Conservation (phyloP, 2,888 invertebrate species). For the Scelioninae gen. 1 region DNA sequence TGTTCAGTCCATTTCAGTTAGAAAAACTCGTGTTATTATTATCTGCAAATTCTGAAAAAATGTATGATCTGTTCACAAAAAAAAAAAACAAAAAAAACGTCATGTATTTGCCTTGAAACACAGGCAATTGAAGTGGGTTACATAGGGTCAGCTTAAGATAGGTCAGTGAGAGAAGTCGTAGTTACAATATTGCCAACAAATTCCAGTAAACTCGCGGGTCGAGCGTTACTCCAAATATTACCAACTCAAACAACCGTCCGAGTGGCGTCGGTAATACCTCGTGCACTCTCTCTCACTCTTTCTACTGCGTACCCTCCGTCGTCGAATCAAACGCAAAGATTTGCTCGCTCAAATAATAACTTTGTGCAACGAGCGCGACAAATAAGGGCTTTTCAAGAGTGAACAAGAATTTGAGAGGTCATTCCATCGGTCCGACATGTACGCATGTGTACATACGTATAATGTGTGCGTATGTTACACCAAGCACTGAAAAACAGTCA, state of each 20-base stretch:
- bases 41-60: no score
- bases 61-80: no score
- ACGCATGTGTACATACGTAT: slow-evolving; percentile 1
- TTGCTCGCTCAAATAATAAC: slow-evolving; percentile 81
- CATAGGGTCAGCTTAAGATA: slow-evolving; percentile 65
- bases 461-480: no score
- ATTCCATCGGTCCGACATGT: slow-evolving; percentile 35
- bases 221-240: slow-evolving; percentile 81
- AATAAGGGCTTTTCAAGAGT: slow-evolving; percentile 69
- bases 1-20: no score
- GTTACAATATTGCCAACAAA: slow-evolving; percentile 81
- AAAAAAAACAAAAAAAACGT: slow-evolving; percentile 28
- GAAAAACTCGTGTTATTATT: no score
- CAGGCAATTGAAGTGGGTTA: slow-evolving; percentile 62
- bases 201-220: slow-evolving; percentile 79
- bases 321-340: slow-evolving; percentile 80
- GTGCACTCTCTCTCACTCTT: slow-evolving; percentile 61
- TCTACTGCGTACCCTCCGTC: slow-evolving; percentile 67
- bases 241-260: slow-evolving; percentile 79
- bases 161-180: slow-evolving; percentile 73
- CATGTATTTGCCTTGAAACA: slow-evolving; percentile 28
- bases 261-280: slow-evolving; percentile 68
- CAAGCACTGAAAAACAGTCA: no score
- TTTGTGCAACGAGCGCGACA: slow-evolving; percentile 72
- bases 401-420: slow-evolving; percentile 64